Percentiles rank a stretch among this genome's conserved stretches.
Conservation (phyloP, 2,888 invertebrate species). For the Automeris io region DNA sequence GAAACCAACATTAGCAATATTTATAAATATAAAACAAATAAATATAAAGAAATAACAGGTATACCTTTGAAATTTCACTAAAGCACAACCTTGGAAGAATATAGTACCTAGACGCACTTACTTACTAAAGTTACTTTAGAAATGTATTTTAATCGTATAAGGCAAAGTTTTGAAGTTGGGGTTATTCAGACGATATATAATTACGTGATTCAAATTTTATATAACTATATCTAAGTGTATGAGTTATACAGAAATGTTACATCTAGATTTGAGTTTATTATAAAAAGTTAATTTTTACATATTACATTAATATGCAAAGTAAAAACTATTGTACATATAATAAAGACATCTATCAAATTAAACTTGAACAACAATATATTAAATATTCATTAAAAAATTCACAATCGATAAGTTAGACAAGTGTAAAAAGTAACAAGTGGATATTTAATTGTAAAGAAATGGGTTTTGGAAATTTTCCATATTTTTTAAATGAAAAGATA, state of each 20-base stretch:
- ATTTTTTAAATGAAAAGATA: too few species aligned
- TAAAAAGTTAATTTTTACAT: too few species aligned
- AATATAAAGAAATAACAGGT: conserved; percentile 36
- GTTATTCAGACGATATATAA: conserved; percentile 47
- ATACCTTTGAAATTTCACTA: conserved; percentile 66
- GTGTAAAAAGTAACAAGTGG: too few species aligned
- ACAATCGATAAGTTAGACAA: too few species aligned
- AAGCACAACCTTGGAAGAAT: conserved; percentile 77
- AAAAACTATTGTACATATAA: too few species aligned
- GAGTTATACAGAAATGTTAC: background rate
- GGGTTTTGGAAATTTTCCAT: too few species aligned
- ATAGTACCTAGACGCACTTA: conserved; percentile 73
- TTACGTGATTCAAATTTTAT: conserved; percentile 20
- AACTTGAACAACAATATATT: too few species aligned
- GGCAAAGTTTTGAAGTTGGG: conserved; percentile 74
- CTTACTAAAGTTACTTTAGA: conserved; percentile 64
- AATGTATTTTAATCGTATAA: conserved; percentile 61
- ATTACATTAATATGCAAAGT: too few species aligned
- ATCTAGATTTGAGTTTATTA: background rate
- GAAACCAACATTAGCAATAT: conserved; percentile 26
- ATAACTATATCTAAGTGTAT: background rate
- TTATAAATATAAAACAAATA: too few species aligned
- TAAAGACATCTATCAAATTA: too few species aligned
- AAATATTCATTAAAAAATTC: too few species aligned
- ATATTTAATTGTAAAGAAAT: too few species aligned